Conservation (phyloP, 2,888 invertebrate species). For the Heliconius ethilla region DNA sequence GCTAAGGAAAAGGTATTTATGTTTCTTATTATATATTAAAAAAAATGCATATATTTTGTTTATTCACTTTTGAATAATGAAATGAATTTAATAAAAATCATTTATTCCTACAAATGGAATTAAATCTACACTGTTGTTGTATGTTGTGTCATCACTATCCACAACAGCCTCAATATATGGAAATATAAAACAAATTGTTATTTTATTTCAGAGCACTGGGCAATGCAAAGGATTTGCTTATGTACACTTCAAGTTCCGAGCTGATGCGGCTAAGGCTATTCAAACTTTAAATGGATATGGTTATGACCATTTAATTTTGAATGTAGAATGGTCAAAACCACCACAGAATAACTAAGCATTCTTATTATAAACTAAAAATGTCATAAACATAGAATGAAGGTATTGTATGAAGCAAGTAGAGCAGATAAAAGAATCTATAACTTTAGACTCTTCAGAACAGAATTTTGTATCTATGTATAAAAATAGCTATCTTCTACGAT, state of each 20-base stretch:
- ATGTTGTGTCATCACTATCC: too few species aligned
- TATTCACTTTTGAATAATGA: too few species aligned
- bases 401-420: not conserved
- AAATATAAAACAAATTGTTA: not conserved
- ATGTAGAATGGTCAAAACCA: constrained; percentile 99
- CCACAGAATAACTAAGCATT: constrained; percentile 75
- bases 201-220: constrained; percentile 84
- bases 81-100: not conserved
- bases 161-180: not conserved
- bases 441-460: not conserved
- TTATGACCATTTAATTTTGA: constrained; percentile 98
- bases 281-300: constrained; percentile 94
- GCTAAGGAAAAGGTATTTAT: constrained; percentile 91
- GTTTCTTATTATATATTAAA: not conserved
- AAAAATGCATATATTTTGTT: too few species aligned
- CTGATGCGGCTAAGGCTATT: constrained; percentile 96
- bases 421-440: not conserved
- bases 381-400: not conserved
- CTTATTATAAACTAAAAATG: constrained; percentile 2
- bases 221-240: constrained; percentile 99
- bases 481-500: not conserved
- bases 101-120: not conserved
- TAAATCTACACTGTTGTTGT: too few species aligned
- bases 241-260: constrained; percentile 95
- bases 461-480: not conserved